These are phyloP conservation scores for Polypedilum vanderplanki DNA, from an alignment of 1,140 invertebrate species.

Conservation along the genomic window DNA sequence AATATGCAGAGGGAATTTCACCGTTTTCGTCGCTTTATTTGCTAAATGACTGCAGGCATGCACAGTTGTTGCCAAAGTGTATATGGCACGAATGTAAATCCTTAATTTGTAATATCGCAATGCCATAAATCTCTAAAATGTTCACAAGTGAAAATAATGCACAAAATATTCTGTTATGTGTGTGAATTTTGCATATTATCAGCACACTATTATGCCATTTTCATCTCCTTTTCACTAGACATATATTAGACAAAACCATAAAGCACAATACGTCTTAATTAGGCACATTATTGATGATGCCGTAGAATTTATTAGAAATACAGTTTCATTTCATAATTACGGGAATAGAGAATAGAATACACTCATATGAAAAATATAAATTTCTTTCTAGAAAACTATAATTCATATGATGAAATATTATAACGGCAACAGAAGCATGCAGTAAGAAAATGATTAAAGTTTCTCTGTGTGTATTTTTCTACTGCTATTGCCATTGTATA, in stretches of 20 bases:
- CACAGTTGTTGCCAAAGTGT: neutral
- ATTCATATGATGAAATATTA: slow-evolving; percentile 23
- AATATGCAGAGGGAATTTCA: neutral
- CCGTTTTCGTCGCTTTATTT: neutral
- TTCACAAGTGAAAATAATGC: neutral
- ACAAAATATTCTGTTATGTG: slow-evolving; percentile 2
- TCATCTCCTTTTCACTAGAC: neutral
- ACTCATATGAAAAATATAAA: too few relatives aligned
- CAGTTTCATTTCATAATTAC: neutral
- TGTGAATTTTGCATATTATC: slow-evolving; percentile 14
- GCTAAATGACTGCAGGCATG: slow-evolving; percentile 10
- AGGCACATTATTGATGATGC: neutral
- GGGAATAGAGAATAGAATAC: neutral
- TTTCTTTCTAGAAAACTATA: neutral
- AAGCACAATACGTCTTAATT: slow-evolving; percentile 26
- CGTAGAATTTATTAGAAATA: neutral
- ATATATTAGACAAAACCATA: slow-evolving; percentile 3
- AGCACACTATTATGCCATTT: too few relatives aligned
- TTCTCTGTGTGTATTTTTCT: neutral
- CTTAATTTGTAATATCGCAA: slow-evolving; percentile 26
- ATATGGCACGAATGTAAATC: slow-evolving; percentile 13
- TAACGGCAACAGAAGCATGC: neutral
- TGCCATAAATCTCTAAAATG: slow-evolving; percentile 14
- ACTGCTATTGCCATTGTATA: neutral
- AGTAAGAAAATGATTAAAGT: slow-evolving; percentile 25